Evolutionary conservation across 2,888 invertebrate genomes (phyloP).

Genomic region (Drosophila rellima): DNA sequence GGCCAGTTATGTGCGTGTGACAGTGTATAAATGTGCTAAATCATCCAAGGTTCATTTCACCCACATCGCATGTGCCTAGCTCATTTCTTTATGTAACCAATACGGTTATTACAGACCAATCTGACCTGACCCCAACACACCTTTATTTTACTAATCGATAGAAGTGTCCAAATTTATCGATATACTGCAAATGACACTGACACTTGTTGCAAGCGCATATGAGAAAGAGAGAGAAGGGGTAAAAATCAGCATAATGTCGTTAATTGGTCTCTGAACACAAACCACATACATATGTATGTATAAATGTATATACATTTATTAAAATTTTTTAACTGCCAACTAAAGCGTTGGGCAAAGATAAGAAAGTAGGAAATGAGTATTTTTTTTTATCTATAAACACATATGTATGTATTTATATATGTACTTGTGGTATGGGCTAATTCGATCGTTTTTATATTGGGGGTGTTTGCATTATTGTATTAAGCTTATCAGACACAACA

Average conservation of each 20-base stretch:
- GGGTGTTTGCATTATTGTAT: constrained; percentile 36
- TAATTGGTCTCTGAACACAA: constrained; percentile 9
- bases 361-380: constrained; percentile 11
- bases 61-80: constrained; percentile 10
- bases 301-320: not conserved
- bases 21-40: constrained; percentile 4
- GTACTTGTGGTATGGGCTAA: constrained; percentile 8
- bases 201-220: constrained; percentile 45
- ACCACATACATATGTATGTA: not conserved
- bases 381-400: not conserved
- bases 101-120: constrained; percentile 1
- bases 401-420: not conserved
- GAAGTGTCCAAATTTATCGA: constrained; percentile 35
- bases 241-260: constrained; percentile 8
- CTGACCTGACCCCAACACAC: constrained; percentile 10
- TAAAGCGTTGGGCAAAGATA: constrained; percentile 11
- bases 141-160: constrained; percentile 41
- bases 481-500: constrained; percentile 35
- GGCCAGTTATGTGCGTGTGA: constrained; percentile 1
- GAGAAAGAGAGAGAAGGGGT: not conserved
- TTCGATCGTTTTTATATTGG: constrained; percentile 33
- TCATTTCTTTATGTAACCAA: constrained; percentile 27
- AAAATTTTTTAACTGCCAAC: not conserved
- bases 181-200: constrained; percentile 27
- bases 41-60: constrained; percentile 42